Base-by-base conservation (phyloP, 2,797 vertebrate genomes). In the Siniperca undulata region DNA sequence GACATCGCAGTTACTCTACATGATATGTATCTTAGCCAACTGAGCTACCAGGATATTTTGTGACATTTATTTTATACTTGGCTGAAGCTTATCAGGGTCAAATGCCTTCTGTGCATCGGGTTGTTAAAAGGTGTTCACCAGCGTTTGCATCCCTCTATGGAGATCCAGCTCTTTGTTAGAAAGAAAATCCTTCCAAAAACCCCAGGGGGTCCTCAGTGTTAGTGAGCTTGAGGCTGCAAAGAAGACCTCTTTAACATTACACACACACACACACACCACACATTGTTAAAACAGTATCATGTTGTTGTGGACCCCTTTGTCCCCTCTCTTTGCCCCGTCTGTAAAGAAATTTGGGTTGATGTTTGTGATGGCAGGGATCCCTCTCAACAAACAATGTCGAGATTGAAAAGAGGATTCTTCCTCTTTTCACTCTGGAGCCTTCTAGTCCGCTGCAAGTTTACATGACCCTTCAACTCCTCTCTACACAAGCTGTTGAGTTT, bases 391-490 rank as follows among this genome's bases (percentile, higher is more conserved):
- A 94, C 90, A 93, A 91, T 89, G 92, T 81, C 17, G 67, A 78
- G 90, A 92, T 68, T 93, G 93, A 94, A 94, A 91, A 89, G 92
- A 87, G 81, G 77, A 92, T 94, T 94, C 90, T 92, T 93, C 92
- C 83, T 91, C 90, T 79, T 90, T 94, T 95, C 88, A 92, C 82
- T 90, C 85, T 12, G 60, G 86, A 92, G 90, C 90, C 91, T 91
- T 90, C 87, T 87, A 85, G 88, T 94, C 82, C 83, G 36, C 89
- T 91, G 93, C 87, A 84, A 93, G 93, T 96, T 95, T 95, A 95
- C 94, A 93, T 95, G 95, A 95, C 95, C 95, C 93, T 86, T 94
- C 91, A 94, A 92, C 92, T 90, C 88, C 87, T 91, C 91, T 93
- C 89, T 68, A 86, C 85, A 89, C 88, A 95, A 89, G 91, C 94